These are phyloP conservation scores for Bufotes viridis DNA, from an alignment of 2,797 vertebrate genomes.

Conservation along the genomic window DNA sequence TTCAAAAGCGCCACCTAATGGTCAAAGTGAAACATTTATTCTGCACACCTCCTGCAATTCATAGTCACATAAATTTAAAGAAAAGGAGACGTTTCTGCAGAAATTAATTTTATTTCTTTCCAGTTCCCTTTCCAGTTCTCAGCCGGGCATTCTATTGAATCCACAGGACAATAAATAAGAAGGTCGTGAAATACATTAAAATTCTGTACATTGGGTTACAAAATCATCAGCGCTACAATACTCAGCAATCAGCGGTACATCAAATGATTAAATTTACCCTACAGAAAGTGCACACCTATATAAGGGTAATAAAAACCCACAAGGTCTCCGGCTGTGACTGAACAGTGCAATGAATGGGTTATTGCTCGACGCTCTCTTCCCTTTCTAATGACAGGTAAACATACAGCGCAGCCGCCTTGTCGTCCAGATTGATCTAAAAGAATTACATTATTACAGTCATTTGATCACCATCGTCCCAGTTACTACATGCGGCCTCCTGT, in stretches of 20 bases:
- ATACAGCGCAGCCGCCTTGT: neutral
- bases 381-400: conserved; percentile 6
- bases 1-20: conserved; percentile 50
- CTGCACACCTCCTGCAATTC: too few species aligned
- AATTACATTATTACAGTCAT: neutral
- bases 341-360: neutral
- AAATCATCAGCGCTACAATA: conserved; percentile 66
- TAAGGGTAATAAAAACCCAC: neutral
- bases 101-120: conserved; percentile 76
- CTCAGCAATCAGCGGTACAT: conserved; percentile 66
- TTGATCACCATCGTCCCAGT: neutral
- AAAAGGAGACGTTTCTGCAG: neutral
- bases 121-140: conserved; percentile 74
- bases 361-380: conserved; percentile 13
- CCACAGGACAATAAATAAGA: conserved; percentile 81
- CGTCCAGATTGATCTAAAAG: neutral
- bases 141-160: conserved; percentile 68
- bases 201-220: conserved; percentile 77
- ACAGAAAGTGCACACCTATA: neutral
- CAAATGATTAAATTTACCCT: conserved; percentile 65
- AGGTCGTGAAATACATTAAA: conserved; percentile 61
- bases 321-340: neutral
- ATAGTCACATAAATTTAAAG: neutral
- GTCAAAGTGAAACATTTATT: neutral
- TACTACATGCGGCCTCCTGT: neutral